phyloP scores from a whole-genome alignment of 2,113 vertebrate genomes.

The Catharus fuscescens region DNA sequence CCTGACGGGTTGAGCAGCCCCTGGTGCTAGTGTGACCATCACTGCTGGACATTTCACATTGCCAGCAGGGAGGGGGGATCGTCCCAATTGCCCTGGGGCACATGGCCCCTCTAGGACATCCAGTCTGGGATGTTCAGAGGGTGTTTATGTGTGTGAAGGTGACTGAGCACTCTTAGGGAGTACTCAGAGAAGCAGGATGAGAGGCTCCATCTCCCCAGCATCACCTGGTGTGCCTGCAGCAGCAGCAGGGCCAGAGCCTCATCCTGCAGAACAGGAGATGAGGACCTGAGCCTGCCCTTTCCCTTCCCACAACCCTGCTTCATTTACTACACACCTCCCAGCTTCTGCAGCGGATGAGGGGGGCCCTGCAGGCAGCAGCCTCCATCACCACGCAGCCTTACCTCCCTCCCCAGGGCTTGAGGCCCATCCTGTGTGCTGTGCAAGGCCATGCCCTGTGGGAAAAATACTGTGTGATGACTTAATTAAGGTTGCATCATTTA shows the following conservation, averaged over 20 bases:
- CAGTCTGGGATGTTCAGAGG: background rate
- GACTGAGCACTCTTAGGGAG: background rate
- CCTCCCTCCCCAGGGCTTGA: background rate
- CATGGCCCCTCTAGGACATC: background rate
- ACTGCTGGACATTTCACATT: fast-evolving
- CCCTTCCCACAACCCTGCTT: constrained; percentile 53
- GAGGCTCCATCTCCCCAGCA: background rate
- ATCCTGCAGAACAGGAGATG: background rate
- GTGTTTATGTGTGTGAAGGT: background rate
- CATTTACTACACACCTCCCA: constrained; percentile 55
- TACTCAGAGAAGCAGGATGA: background rate
- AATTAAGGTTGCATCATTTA: constrained; percentile 25
- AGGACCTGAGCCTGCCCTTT: background rate
- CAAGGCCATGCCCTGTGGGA: background rate
- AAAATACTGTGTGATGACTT: background rate
- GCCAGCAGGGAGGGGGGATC: background rate
- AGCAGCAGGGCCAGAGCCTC: background rate
- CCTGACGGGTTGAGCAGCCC: background rate
- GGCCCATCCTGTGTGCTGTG: constrained; percentile 29
- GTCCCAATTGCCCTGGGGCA: background rate
- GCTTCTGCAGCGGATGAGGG: constrained; percentile 52
- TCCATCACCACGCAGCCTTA: background rate
- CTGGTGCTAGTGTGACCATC: background rate
- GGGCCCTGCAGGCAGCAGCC: background rate
- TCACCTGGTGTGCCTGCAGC: background rate